phyloP scores from a whole-genome alignment of 2,888 invertebrate genomes.

The Mythimna vitellina region DNA sequence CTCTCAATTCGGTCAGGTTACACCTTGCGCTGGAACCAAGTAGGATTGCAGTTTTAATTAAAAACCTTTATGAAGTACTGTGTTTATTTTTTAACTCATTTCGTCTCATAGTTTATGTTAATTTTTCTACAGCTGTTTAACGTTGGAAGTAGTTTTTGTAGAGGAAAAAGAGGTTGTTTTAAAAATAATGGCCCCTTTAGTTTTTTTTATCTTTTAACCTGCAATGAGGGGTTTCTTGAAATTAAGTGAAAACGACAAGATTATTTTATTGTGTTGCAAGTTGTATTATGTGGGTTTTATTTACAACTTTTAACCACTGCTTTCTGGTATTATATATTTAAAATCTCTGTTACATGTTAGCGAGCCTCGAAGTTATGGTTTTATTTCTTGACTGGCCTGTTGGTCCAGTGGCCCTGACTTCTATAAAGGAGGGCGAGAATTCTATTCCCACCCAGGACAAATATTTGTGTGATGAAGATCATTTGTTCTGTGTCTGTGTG shows the following conservation, averaged over 20 bases:
- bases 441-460: too few relatives aligned
- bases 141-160: conserved; percentile 32
- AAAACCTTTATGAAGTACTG: conserved; percentile 60
- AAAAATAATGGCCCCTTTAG: conserved; percentile 9
- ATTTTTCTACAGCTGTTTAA: conserved; percentile 47
- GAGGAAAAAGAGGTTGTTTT: not conserved
- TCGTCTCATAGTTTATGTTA: conserved; percentile 54
- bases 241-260: conserved; percentile 3
- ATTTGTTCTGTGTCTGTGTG: too few relatives aligned
- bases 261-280: not conserved
- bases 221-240: not conserved
- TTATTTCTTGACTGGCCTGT: not conserved
- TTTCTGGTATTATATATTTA: not conserved
- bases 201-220: conserved; percentile 7
- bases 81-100: conserved; percentile 58
- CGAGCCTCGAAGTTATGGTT: not conserved
- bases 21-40: conserved; percentile 49
- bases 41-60: conserved; percentile 59
- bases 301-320: not conserved
- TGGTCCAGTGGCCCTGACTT: too few relatives aligned
- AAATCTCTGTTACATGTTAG: not conserved
- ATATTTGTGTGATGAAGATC: too few relatives aligned
- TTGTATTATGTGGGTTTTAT: not conserved
- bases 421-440: too few relatives aligned
- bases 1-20: conserved; percentile 47